Base-by-base conservation (phyloP, 2,797 vertebrate species). In the Ctenopoma multispine region DNA sequence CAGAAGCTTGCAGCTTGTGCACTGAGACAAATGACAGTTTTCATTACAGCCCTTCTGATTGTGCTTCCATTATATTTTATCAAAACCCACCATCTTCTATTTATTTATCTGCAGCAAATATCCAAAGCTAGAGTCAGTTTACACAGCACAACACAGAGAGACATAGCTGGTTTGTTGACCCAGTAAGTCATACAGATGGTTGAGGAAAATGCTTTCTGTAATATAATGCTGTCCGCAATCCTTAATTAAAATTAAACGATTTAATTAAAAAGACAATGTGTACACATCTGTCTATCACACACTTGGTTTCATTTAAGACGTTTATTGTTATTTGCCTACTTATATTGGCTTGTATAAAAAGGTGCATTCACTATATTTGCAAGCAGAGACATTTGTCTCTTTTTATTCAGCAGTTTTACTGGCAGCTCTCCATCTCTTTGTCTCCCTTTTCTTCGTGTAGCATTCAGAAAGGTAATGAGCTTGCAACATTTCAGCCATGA, bases 31-130 rank as follows among this genome's bases (percentile, higher is more conserved):
- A 67, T 80, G 69, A 70, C 69, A 78, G 63, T 18, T 80, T 69
- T 67, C 41, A 81, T 81, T 82, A 85, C 24, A 63, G 41, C 63
- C 54, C 44, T 1, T 17, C 56, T 63, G 58, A 53, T 62, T 17
- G 48, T 31, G 41, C 60, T 73, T 69, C 69, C 40, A 46, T 86
- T 44, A 48, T 49, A 27, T 85, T 79, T 77, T 63, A 84, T 90
- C 77, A 84, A 56, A 79, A 57, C 9, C 47, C 43, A 21, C 23
- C 20, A 51, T 75, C 69, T 59, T 47, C 56, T 67, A 46, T 38
- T 73, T 74, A 54, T 62, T 76, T 56, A 74, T 66, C 46, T 21
- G 21, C 60, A 34, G 61, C 49, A 79, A 72, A 87, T 65, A 81
- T 58, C 70, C 34, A 59, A 72, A 75, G 14, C 63, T 44, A 38